Percentiles rank a stretch among this genome's conserved stretches.
These are phyloP conservation scores for Prunella fulvescens DNA, from an alignment of 2,113 vertebrate species.

Conservation along the genomic window DNA sequence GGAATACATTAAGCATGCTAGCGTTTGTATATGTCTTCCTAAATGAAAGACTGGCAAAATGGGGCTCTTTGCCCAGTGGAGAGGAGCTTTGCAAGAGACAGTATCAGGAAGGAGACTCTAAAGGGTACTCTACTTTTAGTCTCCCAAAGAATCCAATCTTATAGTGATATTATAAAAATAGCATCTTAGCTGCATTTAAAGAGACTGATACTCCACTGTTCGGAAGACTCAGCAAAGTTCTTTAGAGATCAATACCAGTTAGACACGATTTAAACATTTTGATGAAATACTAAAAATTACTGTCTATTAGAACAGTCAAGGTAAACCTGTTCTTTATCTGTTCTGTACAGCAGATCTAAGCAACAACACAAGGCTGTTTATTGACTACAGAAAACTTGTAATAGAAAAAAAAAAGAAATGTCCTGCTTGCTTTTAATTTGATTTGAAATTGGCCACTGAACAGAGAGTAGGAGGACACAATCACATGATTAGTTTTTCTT, in stretches of 20 bases:
- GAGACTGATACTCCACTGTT: not conserved
- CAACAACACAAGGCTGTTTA: not conserved
- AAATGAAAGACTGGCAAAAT: not conserved
- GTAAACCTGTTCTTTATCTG: not conserved
- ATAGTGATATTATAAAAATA: not conserved
- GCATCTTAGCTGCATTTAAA: not conserved
- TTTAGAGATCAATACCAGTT: not conserved
- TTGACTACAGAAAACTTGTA: not conserved
- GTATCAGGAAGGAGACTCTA: not conserved
- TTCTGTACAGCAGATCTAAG: not conserved
- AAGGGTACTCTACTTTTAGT: not conserved
- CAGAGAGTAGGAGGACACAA: not conserved
- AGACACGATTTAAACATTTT: not conserved
- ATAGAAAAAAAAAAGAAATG: not conserved
- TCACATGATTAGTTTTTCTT: not conserved
- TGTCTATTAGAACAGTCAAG: not conserved
- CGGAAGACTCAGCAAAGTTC: accelerated
- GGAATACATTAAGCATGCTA: not conserved
- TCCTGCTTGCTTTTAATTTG: not conserved
- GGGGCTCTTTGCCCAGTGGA: not conserved
- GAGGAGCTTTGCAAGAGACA: not conserved
- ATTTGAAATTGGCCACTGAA: not conserved
- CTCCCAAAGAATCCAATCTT: accelerated
- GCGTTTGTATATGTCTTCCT: not conserved
- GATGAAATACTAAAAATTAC: not conserved